Evolutionary conservation across 35 echinoderm and acorn worm species (phyloP), one percentile per base, ranked within the genome.

Genomic region (Patiria miniata): DNA sequence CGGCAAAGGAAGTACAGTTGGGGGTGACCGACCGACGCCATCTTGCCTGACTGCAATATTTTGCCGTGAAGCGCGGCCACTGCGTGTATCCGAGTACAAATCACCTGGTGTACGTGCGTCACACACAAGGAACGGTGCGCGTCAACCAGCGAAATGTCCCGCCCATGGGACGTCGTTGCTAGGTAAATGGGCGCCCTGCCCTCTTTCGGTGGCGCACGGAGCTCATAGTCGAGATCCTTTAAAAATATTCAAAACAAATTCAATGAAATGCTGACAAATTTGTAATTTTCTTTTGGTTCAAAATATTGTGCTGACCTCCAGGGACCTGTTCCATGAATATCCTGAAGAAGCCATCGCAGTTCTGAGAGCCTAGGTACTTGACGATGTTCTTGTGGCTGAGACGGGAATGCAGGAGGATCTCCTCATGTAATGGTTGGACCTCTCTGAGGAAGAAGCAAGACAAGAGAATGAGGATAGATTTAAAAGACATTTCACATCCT

Each of bases 301-400:
- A n/a, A n/a, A n/a, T n/a, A 18, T 36, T 80, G 37, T 37, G 19
- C 90, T 84, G 68, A 99, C 96, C 96, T 52, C 96, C 96, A 51
- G 96, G 96, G 0, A 99, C 96, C 34, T 99, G 96, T 40, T 99
- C 96, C 96, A 99, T 99, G 26, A 92, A 94, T 30, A 99, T 99
- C 53, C 89, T 89, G 77, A 99, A 92, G 21, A 88, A 37, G 38
- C 58, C 82, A 7, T 86, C 82, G 2, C 56, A 39, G 28, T 39
- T 90, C 28, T 91, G 89, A 16, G 96, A 94, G 34, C 96, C 96
- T 0, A 99, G 89, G 51, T 99, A 99, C 73, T 99, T 99, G 78
- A 99, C 96, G 58, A 99, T 93, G 83, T 99, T 99, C 81, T 94
- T 99, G 83, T 99, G 96, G 56, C 86, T 99, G 0, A 99, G 89